Base-by-base conservation (phyloP, 2,888 invertebrate genomes). In the Trissolcus japonicus region DNA sequence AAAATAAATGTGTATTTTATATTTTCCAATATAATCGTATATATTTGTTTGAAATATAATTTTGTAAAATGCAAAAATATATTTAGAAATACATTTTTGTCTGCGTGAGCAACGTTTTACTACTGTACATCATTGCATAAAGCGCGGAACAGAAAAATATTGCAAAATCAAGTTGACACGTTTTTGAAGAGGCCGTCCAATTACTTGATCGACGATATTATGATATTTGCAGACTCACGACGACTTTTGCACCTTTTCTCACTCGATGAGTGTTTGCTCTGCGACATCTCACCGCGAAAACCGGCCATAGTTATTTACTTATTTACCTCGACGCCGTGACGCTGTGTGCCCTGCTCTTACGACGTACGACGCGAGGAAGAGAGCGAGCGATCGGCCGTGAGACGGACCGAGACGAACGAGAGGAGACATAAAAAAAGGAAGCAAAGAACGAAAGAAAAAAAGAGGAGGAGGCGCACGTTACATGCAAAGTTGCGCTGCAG, bases 301-400 rank as follows among this genome's bases (percentile, higher is more conserved):
- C 82, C 82, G 79, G 82, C 80, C 81, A 83, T 46, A 79, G 83
- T 82, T 85, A 85, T 85, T 86, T 86, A 85, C 86, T 86, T 86
- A 86, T 86, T 83, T 85, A 86, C 85, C 82, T 82, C 79, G 79
- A 80, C 63, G 68, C 78, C 78, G 80, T 78, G 79, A 80, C 63
- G 72, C 77, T 80, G 80, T 78, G 79, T 80, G 72, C 78, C 76
- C 72, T 76, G 73, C 74, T 79, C 79, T 77, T 73, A 61, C 61
- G 65, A 48, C 60, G 56, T 16, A n/a, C 53, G 21, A 19, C 14
- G 51, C 19, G 16, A 48, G 48, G 7, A 29, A 60, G 50, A 57
- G 43, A 46, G 7, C 17, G 13, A 16, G 11, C 11, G 43, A 17
- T 16, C 50, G 55, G 21, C 41, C 14, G 48, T 13, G 29, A 50